Evolutionary conservation across 2,113 vertebrate species (phyloP), one percentile per base, ranked within the genome.

Genomic region (Pluvialis apricaria): DNA sequence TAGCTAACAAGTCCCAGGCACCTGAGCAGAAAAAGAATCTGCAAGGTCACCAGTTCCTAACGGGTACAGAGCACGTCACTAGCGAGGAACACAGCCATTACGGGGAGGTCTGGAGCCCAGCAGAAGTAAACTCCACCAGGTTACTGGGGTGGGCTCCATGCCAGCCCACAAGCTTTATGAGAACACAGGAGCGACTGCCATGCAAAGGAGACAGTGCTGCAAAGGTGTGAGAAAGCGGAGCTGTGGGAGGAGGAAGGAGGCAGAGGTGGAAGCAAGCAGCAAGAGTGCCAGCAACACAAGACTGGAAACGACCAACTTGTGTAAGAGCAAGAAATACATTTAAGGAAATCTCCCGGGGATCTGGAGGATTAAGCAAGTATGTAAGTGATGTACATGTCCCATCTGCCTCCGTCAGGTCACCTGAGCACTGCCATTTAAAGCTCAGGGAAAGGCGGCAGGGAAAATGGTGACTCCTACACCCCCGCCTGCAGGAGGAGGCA

Each of bases 31-130:
- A 61, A 54, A 70, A 65, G 62, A 86, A 95, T 70, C 68, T 71
- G 26, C 73, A 55, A 96, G 86, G 86, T 86, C 82, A 86, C 69
- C 81, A 22, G 36, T 4, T 78, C 72, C 65, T 70, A 49, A 44
- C 6, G 0, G 0, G n/a, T 2, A 34, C 76, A 29, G 42, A 45
- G 62, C 58, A 61, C 5, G 0, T 80, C 86, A 83, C 34, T 4
- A 3, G 52, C 0, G 0, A 83, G 51, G n/a, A 65, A 57, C 44
- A 75, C 0, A 0, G 81, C 36, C 5, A 0, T 22, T 57, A 44
- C 0, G 2, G 73, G 52, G 38, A 85, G 29, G 38, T 26, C 82
- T 11, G 17, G 60, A 68, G 52, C 21, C 4, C 1, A 89, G 64
- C 79, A 58, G 40, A 9, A 90, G 79, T 8, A 13, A 94, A 80